A percentile compares a stretch with the other conserved stretches of the same genome.
Conservation (phyloP, 2,888 invertebrate genomes). For the Nomada flava region DNA sequence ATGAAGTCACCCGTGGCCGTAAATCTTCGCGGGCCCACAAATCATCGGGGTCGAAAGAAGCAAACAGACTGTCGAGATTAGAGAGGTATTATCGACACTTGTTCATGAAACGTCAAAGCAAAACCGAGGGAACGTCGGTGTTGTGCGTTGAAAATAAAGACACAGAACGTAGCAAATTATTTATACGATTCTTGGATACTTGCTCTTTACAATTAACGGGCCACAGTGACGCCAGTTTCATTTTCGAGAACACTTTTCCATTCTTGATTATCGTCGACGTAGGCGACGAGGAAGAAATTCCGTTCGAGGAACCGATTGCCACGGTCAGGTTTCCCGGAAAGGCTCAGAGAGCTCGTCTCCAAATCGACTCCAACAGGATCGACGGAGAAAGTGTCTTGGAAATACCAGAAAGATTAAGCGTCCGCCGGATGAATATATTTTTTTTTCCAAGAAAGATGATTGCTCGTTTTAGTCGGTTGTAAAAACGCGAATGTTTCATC, state of each 20-base stretch:
- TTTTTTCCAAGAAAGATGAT: background rate
- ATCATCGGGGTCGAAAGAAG: background rate
- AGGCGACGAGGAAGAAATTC: slow-evolving; percentile 6
- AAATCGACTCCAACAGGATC: background rate
- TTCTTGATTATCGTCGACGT: background rate
- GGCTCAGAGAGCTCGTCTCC: background rate
- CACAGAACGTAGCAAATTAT: background rate
- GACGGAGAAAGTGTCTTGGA: slow-evolving; percentile 5
- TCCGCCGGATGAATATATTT: background rate
- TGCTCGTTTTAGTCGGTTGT: background rate
- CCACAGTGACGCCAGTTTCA: slow-evolving; percentile 11
- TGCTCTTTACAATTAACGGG: background rate
- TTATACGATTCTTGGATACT: background rate
- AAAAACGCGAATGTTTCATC: background rate
- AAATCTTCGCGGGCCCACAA: background rate
- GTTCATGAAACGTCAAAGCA: no score
- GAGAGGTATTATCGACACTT: slow-evolving; percentile 33
- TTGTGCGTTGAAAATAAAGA: background rate
- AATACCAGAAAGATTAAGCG: no score
- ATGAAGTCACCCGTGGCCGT: background rate
- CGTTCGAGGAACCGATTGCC: slow-evolving; percentile 42
- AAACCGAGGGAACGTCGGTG: background rate
- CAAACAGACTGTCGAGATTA: slow-evolving; percentile 8
- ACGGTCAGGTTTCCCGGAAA: slow-evolving; percentile 44
- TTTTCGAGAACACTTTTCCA: slow-evolving; percentile 22